Percentiles rank a stretch among this genome's conserved stretches.
phyloP scores from a whole-genome alignment of 2,797 vertebrate species.

The Falco columbarius region DNA sequence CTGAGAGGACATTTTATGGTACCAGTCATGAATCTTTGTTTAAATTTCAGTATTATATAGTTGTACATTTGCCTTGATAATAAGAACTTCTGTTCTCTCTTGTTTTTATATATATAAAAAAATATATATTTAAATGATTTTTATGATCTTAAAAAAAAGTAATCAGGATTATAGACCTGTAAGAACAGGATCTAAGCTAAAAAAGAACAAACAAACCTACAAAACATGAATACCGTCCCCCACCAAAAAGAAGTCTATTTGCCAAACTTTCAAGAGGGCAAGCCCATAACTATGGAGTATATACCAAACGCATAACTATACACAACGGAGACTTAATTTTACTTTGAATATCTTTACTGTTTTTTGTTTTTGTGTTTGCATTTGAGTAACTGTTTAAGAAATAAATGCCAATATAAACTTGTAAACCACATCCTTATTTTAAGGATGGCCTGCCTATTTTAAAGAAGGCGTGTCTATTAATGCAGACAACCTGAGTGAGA shows the following conservation, averaged over 20 bases:
- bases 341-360: background rate
- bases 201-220: background rate
- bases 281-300: background rate
- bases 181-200: conserved; percentile 63
- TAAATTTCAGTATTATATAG: conserved; percentile 81
- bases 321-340: conserved; percentile 19
- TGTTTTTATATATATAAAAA: conserved; percentile 49
- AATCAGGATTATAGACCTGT: conserved; percentile 54
- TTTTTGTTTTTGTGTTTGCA: background rate
- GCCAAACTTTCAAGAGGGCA: background rate
- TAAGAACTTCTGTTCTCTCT: conserved; percentile 67
- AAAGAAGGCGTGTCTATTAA: background rate
- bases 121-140: conserved; percentile 36
- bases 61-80: conserved; percentile 53
- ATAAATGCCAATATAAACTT: conserved; percentile 3
- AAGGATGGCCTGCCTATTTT: conserved; percentile 50
- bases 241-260: background rate
- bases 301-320: background rate
- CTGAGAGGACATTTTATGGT: conserved; percentile 20
- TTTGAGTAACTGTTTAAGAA: conserved; percentile 6
- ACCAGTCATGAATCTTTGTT: conserved; percentile 62
- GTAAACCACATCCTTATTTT: conserved; percentile 36
- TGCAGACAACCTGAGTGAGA: background rate
- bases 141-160: conserved; percentile 38
- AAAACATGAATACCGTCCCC: background rate